phyloP scores from a whole-genome alignment of 2,797 vertebrate species.

The Diplodus sargus region DNA sequence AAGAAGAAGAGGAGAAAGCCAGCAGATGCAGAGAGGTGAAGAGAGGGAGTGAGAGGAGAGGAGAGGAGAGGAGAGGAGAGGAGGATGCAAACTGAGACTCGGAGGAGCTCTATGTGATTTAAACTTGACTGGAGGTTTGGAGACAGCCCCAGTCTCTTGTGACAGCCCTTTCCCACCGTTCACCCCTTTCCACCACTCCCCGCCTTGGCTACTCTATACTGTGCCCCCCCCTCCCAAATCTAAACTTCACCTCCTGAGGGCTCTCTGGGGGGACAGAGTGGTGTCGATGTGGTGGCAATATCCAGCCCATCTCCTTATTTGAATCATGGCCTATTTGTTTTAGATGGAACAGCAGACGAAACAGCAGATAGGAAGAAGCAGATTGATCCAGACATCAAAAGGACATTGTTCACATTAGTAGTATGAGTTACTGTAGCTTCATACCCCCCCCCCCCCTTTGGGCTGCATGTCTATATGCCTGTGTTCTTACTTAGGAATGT shows the following conservation, averaged over 20 bases:
- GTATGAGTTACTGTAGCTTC: constrained; percentile 32
- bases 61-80: constrained; percentile 56
- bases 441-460: constrained; percentile 69
- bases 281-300: constrained; percentile 70
- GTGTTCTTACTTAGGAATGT: constrained; percentile 75
- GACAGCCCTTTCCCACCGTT: constrained; percentile 79
- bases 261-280: constrained; percentile 81
- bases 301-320: constrained; percentile 89
- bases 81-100: constrained; percentile 81
- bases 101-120: constrained; percentile 82
- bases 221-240: constrained; percentile 58
- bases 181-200: constrained; percentile 72
- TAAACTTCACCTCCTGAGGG: constrained; percentile 81
- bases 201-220: constrained; percentile 57
- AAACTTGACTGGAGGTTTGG: constrained; percentile 85
- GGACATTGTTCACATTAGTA: constrained; percentile 53
- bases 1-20: constrained; percentile 27
- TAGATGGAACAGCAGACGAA: constrained; percentile 62
- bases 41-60: constrained; percentile 40
- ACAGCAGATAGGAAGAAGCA: constrained; percentile 58
- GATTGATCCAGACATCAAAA: constrained; percentile 54
- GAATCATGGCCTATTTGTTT: constrained; percentile 76
- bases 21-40: constrained; percentile 58
- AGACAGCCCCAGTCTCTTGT: constrained; percentile 83
- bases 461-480: constrained; percentile 53